Conservation (phyloP, 2,797 vertebrate species). For the Steatocranus sp. region DNA sequence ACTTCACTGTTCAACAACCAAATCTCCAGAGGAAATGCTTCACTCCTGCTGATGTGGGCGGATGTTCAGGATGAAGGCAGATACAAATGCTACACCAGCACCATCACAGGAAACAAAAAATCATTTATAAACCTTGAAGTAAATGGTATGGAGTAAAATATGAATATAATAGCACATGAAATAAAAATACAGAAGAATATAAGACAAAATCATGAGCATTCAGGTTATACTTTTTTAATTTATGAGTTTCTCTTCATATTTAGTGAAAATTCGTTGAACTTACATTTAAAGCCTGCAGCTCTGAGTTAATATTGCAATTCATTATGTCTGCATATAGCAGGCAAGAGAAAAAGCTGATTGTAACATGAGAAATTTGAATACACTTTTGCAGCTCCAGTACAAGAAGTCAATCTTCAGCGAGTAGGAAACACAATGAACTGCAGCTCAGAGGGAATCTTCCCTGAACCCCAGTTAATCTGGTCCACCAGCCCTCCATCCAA, state of each 20-base stretch:
- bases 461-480: background rate
- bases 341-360: background rate
- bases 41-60: constrained; percentile 57
- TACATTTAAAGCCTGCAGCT: background rate
- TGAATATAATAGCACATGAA: background rate
- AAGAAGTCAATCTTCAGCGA: background rate
- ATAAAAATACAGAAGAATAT: background rate
- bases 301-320: background rate
- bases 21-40: constrained; percentile 64
- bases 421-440: background rate
- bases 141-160: constrained; percentile 45
- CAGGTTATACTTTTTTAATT: background rate
- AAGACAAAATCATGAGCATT: rapidly evolving
- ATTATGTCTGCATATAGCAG: background rate
- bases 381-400: background rate
- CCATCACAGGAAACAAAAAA: background rate
- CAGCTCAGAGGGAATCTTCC: background rate
- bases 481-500: background rate
- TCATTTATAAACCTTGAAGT: constrained; percentile 8
- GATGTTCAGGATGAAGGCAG: constrained; percentile 22
- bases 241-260: background rate
- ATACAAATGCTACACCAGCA: constrained; percentile 71
- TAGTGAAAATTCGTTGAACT: rapidly evolving
- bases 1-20: constrained; percentile 40
- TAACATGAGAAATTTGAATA: background rate